These are phyloP conservation scores for Stigmatopora argus DNA, from an alignment of 2,113 vertebrate genomes.

Conservation along the genomic window DNA sequence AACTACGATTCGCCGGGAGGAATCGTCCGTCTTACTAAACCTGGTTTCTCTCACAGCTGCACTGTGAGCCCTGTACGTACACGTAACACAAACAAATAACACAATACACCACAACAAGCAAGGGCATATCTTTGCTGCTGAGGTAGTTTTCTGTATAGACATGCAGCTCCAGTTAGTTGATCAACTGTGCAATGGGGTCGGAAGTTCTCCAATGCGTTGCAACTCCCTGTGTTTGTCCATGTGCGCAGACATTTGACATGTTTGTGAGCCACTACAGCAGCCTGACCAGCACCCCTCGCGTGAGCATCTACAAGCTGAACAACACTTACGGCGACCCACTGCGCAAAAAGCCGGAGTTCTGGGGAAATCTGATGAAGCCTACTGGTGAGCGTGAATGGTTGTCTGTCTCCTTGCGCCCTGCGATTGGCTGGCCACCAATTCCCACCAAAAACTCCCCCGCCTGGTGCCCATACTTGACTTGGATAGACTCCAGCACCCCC, in stretches of 20 bases:
- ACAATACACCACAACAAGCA: not conserved
- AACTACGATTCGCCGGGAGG: slow-evolving; percentile 83
- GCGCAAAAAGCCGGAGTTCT: slow-evolving; percentile 87
- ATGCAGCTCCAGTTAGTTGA: not conserved
- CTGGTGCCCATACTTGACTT: no score
- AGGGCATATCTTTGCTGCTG: not conserved
- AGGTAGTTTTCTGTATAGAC: not conserved
- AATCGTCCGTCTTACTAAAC: slow-evolving; percentile 84
- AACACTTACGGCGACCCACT: slow-evolving; percentile 77
- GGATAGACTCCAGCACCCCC: no score
- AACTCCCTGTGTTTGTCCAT: not conserved
- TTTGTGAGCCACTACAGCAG: slow-evolving; percentile 97
- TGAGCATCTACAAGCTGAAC: slow-evolving; percentile 90
- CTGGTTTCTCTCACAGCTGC: slow-evolving; percentile 92
- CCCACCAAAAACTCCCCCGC: no score
- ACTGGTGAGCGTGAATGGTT: slow-evolving; percentile 65
- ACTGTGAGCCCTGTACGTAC: slow-evolving; percentile 85
- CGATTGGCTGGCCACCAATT: no score
- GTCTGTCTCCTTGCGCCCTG: no score
- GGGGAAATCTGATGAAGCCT: slow-evolving; percentile 98
- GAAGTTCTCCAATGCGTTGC: not conserved
- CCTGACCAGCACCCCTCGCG: slow-evolving; percentile 86
- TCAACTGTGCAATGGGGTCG: not conserved
- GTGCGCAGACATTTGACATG: slow-evolving; percentile 88
- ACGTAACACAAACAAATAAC: not conserved